phyloP scores from a whole-genome alignment of 1,140 invertebrate genomes.

The Dryas iulia region DNA sequence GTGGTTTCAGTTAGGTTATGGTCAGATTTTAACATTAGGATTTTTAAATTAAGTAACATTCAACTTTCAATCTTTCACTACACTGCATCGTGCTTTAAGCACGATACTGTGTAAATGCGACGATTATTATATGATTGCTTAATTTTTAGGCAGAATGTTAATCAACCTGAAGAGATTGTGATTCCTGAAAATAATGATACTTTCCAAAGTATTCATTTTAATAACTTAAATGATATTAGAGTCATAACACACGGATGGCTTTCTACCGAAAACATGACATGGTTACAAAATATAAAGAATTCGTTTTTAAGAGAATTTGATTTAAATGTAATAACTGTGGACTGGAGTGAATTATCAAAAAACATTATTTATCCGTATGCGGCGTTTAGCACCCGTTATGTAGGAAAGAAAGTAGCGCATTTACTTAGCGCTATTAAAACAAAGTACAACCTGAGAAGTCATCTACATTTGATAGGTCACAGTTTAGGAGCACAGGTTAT shows the following conservation, averaged over 20 bases:
- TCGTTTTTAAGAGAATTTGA: constrained; percentile 79
- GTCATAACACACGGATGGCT: constrained; percentile 89
- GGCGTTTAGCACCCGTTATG: constrained; percentile 83
- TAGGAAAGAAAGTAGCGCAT: constrained; percentile 82
- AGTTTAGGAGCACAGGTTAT: constrained; percentile 94
- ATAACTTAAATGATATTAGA: constrained; percentile 81
- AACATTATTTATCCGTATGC: constrained; percentile 85
- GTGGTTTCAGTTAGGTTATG: no score
- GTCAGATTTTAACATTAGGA: no score
- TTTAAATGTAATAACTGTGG: constrained; percentile 85
- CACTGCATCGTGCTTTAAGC: no score
- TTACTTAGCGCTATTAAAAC: constrained; percentile 82
- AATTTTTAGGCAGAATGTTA: constrained; percentile 45
- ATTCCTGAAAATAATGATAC: constrained; percentile 34
- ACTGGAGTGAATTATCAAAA: constrained; percentile 83
- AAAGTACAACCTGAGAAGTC: constrained; percentile 75
- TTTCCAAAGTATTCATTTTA: constrained; percentile 71
- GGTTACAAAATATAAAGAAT: constrained; percentile 74
- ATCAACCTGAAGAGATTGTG: constrained; percentile 43
- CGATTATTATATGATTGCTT: no score
- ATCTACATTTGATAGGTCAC: constrained; percentile 88
- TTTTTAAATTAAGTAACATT: no score
- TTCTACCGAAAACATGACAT: constrained; percentile 74
- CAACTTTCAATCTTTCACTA: no score
- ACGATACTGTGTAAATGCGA: no score